Evolutionary conservation across 2,113 vertebrate genomes (phyloP).

Genomic region (rat (Rattus norvegicus)): DNA sequence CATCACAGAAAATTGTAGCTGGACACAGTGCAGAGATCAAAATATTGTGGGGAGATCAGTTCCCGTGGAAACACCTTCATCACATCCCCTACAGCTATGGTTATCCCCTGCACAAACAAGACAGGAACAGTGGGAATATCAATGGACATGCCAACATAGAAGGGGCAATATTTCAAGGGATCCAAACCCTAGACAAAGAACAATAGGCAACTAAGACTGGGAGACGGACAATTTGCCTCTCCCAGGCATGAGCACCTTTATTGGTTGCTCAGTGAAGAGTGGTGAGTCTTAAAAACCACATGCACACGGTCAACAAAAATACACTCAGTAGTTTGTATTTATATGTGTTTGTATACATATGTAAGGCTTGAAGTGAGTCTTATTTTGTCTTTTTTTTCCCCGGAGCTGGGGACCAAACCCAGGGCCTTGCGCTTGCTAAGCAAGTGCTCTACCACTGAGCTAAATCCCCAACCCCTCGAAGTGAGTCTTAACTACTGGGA

Average conservation of each 20-base stretch:
- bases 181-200: not conserved
- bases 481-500: no score
- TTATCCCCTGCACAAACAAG: not conserved
- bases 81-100: not conserved
- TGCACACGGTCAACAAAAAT: not conserved
- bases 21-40: not conserved
- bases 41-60: not conserved
- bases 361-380: no score
- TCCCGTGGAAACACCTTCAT: not conserved
- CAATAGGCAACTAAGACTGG: not conserved
- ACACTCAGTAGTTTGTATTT: not conserved
- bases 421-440: no score
- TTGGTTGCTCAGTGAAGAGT: not conserved
- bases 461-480: no score
- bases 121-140: not conserved
- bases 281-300: not conserved
- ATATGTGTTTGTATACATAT: not conserved
- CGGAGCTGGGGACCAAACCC: no score
- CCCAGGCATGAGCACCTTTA: not conserved
- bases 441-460: no score
- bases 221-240: not conserved
- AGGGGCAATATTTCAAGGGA: not conserved
- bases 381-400: no score
- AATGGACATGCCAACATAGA: not conserved
- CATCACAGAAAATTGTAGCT: not conserved